Evolutionary conservation across 2,797 vertebrate species (phyloP).

Genomic region (Naso thynnoides): DNA sequence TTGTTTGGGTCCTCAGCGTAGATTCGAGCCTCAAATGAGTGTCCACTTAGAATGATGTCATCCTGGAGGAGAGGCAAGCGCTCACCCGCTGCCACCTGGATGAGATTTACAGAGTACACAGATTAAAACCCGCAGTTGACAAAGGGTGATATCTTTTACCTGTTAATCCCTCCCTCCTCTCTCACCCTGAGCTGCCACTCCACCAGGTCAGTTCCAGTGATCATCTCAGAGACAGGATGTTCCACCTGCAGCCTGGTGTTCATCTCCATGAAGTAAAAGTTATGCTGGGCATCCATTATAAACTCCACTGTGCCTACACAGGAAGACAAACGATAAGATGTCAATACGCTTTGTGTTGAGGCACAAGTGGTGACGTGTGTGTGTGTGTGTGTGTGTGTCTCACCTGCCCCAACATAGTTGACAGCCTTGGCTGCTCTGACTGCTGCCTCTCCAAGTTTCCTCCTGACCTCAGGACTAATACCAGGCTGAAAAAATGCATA

Average conservation of each 20-base stretch:
- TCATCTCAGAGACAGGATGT: constrained; percentile 97
- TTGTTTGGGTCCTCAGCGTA: constrained; percentile 96
- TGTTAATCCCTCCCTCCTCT: not conserved
- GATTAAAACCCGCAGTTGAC: not conserved
- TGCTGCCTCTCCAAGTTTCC: constrained; percentile 94
- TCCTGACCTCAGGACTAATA: constrained; percentile 91
- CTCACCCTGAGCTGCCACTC: constrained; percentile 97
- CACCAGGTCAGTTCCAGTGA: constrained; percentile 97
- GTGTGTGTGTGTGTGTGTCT: constrained; percentile 10
- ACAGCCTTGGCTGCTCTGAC: constrained; percentile 96
- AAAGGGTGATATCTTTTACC: not conserved
- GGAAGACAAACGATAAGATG: not conserved
- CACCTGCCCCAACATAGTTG: constrained; percentile 96
- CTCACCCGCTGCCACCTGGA: constrained; percentile 95
- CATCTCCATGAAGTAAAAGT: constrained; percentile 99
- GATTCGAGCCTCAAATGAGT: constrained; percentile 97
- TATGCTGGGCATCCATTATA: constrained; percentile 95
- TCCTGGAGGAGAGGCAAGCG: constrained; percentile 93
- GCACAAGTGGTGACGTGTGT: not conserved
- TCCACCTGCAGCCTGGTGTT: constrained; percentile 98
- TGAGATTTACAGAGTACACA: constrained; percentile 5
- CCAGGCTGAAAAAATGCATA: constrained; percentile 85
- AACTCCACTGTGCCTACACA: constrained; percentile 94
- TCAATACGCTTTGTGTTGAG: not conserved
- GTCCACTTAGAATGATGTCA: constrained; percentile 90